Base-by-base conservation (phyloP, 1,140 invertebrate species). In the Capitella teleta region DNA sequence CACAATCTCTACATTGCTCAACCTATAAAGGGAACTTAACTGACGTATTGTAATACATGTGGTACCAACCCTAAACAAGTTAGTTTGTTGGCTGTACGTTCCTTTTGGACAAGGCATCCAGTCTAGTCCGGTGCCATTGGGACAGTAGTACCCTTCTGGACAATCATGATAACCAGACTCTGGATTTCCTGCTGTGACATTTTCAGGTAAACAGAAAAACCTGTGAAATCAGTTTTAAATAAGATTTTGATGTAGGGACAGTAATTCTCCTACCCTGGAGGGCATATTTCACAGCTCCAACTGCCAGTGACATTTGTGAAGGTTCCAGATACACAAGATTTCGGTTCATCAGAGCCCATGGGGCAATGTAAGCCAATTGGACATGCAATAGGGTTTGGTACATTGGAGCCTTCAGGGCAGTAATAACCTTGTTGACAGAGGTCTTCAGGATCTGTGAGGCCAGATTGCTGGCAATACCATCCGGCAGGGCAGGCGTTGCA, bases 391-490 rank as follows among this genome's bases (percentile, higher is more conserved):
- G 53, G 34, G 25, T 55, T 66, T 2, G 50, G 42, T 18, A 49
- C 41, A 10, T 32, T 49, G 2, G 66, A 67, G 25, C 62, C 63
- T 57, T 57, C 52, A 12, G 63, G 63, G 47, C 66, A 68, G 57
- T 68, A 68, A 51, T 64, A 68, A 1, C 66, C 66, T 21, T 61
- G 59, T 19, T 59, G 58, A 56, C 66, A 68, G 3, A 50, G 49
- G 3, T 59, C 63, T 28, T 68, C 57, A n/a, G 58, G 63, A 10
- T 47, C 42, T 2, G 60, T 64, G 5, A 68, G 55, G 10, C 66
- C 66, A 6, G 57, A 60, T 8, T 52, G 56, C 25, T 61, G 54
- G 50, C 66, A 68, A 48, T 65, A 66, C 38, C 36, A 66, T 3
- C 66, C 66, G 4, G 60, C 61, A 8, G 61, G 63, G 54, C 66